phyloP scores from a whole-genome alignment of 2,797 vertebrate species.

The Masticophis lateralis region DNA sequence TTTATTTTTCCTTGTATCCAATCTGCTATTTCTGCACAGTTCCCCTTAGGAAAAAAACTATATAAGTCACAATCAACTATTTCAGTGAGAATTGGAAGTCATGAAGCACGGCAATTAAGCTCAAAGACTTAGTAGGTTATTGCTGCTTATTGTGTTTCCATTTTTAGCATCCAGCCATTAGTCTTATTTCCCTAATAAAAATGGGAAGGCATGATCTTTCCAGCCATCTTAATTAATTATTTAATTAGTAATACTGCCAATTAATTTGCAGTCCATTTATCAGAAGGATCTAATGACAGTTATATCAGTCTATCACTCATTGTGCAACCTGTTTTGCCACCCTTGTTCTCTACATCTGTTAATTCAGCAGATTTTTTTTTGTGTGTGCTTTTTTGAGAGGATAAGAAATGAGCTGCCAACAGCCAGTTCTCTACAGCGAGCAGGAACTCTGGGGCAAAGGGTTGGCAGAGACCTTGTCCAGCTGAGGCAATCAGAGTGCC shows the following conservation, averaged over 20 bases:
- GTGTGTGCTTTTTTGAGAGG: constrained; percentile 1
- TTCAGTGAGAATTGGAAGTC: neutral
- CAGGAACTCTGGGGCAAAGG: constrained; percentile 16
- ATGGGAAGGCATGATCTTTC: constrained; percentile 27
- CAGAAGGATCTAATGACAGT: constrained; percentile 62
- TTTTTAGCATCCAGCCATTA: constrained; percentile 18
- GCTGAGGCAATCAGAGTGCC: constrained; percentile 4
- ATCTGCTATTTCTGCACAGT: neutral
- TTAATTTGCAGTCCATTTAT: constrained; percentile 60
- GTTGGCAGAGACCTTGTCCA: neutral
- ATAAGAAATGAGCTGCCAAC: neutral
- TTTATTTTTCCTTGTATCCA: neutral
- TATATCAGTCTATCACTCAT: constrained; percentile 57
- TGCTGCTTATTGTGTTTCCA: neutral
- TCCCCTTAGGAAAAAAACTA: neutral
- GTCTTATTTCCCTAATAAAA: constrained; percentile 12
- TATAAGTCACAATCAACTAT: constrained; percentile 2
- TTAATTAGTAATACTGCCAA: constrained; percentile 59
- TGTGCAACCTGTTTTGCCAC: constrained; percentile 48
- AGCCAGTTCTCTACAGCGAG: constrained; percentile 21
- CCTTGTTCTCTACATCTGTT: constrained; percentile 55
- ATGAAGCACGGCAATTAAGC: neutral
- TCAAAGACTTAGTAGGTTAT: neutral
- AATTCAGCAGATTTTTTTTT: neutral
- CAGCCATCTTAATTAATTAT: constrained; percentile 50